Evolutionary conservation across 2,113 vertebrate genomes (phyloP).

Genomic region (Haplochromis vanheusdeni): DNA sequence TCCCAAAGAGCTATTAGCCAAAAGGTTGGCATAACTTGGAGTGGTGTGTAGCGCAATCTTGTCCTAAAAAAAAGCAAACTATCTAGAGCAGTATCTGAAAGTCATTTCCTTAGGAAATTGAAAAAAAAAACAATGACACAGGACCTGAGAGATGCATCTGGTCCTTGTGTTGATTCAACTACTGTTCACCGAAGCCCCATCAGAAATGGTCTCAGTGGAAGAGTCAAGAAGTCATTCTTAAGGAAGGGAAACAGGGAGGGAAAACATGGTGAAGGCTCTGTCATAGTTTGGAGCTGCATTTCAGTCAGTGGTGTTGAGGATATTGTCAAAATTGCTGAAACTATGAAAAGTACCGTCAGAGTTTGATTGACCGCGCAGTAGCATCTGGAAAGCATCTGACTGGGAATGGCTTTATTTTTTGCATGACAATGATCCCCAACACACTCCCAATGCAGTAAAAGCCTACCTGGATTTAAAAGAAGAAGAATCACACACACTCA

Average conservation of each 20-base stretch:
- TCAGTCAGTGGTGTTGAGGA: not conserved
- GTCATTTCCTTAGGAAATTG: not conserved
- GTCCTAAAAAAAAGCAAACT: not conserved
- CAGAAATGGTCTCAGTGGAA: not conserved
- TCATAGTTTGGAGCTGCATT: not conserved
- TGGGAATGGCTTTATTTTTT: not conserved
- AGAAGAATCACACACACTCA: not conserved
- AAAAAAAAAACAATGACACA: accelerated
- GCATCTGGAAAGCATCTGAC: not conserved
- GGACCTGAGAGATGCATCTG: not conserved
- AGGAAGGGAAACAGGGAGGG: not conserved
- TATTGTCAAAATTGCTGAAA: not conserved
- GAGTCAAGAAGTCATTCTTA: not conserved
- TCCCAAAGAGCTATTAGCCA: not conserved
- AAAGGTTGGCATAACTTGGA: not conserved
- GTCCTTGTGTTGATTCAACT: not conserved
- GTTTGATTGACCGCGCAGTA: not conserved
- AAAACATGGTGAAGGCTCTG: not conserved
- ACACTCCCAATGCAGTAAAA: not conserved
- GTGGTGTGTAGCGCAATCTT: not conserved
- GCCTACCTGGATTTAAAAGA: not conserved
- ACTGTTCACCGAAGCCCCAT: not conserved
- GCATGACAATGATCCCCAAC: not conserved
- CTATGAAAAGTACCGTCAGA: not conserved
- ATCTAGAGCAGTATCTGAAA: not conserved